A percentile compares a stretch with the other conserved stretches of the same genome.
phyloP scores from a whole-genome alignment of 2,888 invertebrate species.

The Agonopterix subpropinquella region DNA sequence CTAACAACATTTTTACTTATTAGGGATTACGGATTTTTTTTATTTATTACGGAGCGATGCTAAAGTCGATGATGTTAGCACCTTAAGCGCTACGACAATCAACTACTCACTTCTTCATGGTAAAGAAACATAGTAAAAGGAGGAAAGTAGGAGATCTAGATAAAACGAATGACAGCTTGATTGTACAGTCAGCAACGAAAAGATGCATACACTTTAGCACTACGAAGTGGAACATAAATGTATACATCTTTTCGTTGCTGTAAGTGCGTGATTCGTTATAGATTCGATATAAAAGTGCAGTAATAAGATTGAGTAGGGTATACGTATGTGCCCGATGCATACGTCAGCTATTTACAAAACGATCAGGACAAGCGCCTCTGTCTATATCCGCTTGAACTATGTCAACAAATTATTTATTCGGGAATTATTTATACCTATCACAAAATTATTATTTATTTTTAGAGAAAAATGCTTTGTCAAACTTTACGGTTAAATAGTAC shows the following conservation, averaged over 20 bases:
- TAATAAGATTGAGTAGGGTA: too few species aligned
- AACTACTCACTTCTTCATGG: too few species aligned
- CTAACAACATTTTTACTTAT: too few species aligned
- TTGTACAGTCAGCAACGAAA: slow-evolving; percentile 3
- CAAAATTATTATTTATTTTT: slow-evolving; percentile 32
- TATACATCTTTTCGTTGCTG: too few species aligned
- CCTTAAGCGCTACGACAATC: background rate
- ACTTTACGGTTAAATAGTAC: slow-evolving; percentile 26
- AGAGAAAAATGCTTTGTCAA: slow-evolving; percentile 34
- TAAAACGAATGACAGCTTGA: slow-evolving; percentile 1
- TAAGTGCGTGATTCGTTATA: too few species aligned
- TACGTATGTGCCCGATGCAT: slow-evolving; percentile 21
- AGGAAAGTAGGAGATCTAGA: too few species aligned
- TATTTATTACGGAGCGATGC: background rate
- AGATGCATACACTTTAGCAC: too few species aligned
- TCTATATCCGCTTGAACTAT: slow-evolving; percentile 38
- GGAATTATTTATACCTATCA: slow-evolving; percentile 8
- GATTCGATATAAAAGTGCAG: too few species aligned
- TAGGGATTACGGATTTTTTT: too few species aligned
- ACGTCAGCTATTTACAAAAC: slow-evolving; percentile 29
- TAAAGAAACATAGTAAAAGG: too few species aligned
- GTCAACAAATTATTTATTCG: slow-evolving; percentile 39
- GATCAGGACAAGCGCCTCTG: slow-evolving; percentile 33
- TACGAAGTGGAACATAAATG: too few species aligned
- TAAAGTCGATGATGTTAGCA: background rate